Evolutionary conservation across 2,797 vertebrate genomes (phyloP).

Genomic region (Schizopygopsis pylzovi): DNA sequence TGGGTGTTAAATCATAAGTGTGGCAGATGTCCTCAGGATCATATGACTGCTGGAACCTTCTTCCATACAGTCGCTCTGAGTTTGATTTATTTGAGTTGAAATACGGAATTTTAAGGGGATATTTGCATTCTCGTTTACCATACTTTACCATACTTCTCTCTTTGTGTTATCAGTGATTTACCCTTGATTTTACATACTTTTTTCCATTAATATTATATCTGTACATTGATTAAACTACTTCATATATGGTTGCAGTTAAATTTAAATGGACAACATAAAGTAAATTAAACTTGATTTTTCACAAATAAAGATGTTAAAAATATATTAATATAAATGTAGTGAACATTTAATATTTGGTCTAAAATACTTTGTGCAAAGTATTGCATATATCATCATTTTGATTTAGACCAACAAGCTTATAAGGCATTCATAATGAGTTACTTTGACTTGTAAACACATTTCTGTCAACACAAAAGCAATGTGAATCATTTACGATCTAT

Average conservation of each 20-base stretch:
- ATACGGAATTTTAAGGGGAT: neutral
- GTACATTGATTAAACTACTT: neutral
- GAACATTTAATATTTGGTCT: neutral
- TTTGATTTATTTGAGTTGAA: neutral
- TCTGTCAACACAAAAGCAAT: neutral
- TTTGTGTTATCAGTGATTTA: neutral
- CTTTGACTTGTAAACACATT: neutral
- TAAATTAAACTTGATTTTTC: neutral
- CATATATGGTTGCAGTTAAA: neutral
- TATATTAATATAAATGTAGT: neutral
- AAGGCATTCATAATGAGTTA: neutral
- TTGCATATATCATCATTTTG: neutral
- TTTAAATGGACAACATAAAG: neutral
- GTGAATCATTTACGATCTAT: neutral
- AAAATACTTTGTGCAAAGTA: neutral
- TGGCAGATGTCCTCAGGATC: constrained; percentile 10
- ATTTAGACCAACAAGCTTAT: neutral
- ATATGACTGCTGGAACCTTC: constrained; percentile 8
- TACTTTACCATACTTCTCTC: neutral
- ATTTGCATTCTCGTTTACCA: neutral
- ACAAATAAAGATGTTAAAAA: neutral
- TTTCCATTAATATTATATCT: neutral
- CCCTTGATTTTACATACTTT: neutral
- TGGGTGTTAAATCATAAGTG: constrained; percentile 23
- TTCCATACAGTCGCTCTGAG: neutral